These are phyloP conservation scores for Castor canadensis DNA, from an alignment of 2,113 vertebrate species.

Conservation along the genomic window DNA sequence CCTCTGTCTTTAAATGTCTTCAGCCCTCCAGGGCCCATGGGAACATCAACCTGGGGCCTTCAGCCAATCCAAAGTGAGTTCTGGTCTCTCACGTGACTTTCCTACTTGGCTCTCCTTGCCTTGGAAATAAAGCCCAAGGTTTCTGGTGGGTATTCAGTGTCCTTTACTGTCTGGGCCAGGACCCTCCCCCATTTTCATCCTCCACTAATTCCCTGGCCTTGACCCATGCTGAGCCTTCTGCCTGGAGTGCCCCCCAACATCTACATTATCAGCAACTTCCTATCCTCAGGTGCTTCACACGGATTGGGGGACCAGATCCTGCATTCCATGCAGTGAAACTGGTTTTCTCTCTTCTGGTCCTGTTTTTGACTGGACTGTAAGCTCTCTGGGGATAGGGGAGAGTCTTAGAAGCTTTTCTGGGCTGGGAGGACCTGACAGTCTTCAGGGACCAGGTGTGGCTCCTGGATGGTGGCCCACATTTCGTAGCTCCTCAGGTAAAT, in stretches of 20 bases:
- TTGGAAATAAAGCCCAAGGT: constrained; percentile 31
- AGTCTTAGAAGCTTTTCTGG: not conserved
- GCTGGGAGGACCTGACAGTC: not conserved
- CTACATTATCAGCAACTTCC: not conserved
- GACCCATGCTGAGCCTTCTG: not conserved
- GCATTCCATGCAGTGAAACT: not conserved
- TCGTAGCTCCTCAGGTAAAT: not conserved
- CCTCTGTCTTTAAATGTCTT: constrained; percentile 55
- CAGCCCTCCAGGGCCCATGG: constrained; percentile 83
- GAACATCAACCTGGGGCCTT: constrained; percentile 96
- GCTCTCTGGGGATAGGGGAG: not conserved
- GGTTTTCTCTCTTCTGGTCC: not conserved
- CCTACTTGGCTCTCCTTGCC: not conserved
- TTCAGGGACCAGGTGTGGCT: not conserved
- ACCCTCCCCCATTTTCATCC: not conserved
- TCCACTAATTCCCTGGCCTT: not conserved
- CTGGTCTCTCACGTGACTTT: not conserved
- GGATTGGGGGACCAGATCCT: not conserved
- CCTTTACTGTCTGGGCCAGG: not conserved
- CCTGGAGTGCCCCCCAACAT: not conserved
- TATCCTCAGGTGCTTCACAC: not conserved
- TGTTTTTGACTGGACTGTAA: not conserved
- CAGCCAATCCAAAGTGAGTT: constrained; percentile 98
- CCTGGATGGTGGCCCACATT: not conserved
- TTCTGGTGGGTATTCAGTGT: not conserved